Base-by-base conservation (phyloP, 2,797 vertebrate species). In the Esox masquinongy region DNA sequence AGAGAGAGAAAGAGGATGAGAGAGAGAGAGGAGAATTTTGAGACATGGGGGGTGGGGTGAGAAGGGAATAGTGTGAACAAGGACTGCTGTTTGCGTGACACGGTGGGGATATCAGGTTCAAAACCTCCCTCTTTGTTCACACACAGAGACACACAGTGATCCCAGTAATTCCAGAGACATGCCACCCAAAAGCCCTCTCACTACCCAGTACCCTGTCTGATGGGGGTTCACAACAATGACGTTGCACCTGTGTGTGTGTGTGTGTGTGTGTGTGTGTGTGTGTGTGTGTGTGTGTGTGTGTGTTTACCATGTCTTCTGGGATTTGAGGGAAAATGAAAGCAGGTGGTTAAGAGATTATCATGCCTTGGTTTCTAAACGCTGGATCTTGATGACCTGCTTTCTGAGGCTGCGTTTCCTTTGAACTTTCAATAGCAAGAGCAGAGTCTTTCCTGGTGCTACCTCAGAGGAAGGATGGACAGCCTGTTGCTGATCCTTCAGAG, bases 101-200 rank as follows among this genome's bases (percentile, higher is more conserved):
- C 83, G 31, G 76, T 26, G 69, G 80, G 82, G 80, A 83, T 92
- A 92, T 94, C 91, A 72, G 86, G 84, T 94, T 94, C 84, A 39
- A 82, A 86, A 80, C 82, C 79, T 73, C 79, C 80, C 77, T 78
- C 86, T 92, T 93, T 94, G 92, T 93, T 86, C 82, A 39, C 43
- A 11, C 43, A 47, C 82, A 56, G 59, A 56, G 59, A 85, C 80
- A 64, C 79, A 73, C 82, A 70, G 72, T 84, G 84, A 91, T 84
- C 82, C 72, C 82, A 83, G 71, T 79, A 85, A 81, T 87, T 84
- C n/a, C 83, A 82, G 79, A 86, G 80, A 76, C 86, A 88, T 88
- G 89, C 87, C 84, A 91, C 84, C 82, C 73, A 87, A 92, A 91
- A 92, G 81, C 89, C 74, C 76, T 61, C 74, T 77, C 77, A 82